Base-by-base conservation (phyloP, 2,113 vertebrate genomes). In the Todiramphus saurophagus region DNA sequence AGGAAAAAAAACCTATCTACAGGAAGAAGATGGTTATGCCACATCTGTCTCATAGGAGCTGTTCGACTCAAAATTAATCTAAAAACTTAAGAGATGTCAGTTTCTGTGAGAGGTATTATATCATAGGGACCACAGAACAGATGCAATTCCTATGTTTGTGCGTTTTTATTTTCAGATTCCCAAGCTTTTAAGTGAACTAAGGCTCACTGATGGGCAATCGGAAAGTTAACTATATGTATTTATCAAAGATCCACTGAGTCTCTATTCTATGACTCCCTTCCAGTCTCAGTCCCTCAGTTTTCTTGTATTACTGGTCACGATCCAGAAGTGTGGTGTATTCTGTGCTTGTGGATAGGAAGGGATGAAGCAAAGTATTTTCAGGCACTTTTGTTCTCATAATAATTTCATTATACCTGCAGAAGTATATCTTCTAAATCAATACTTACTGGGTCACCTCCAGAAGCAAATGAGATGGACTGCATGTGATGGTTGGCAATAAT, bases 381-480 rank as follows among this genome's bases (percentile, higher is more conserved):
- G 72, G 68, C 89, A 93, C 46, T 83, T 83, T 30, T 25, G 37
- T 31, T 93, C 81, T 83, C 51, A 82, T 76, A 86, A 75, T 83
- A 80, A 68, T 53, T 92, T 94, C 63, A 90, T 94, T 90, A 87
- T 43, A 87, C 21, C 74, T 88, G 87, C 12, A 6, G 59, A 96
- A 97, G 74, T 23, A 33, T 80, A 13, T 79, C 69, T 94, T 55
- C 77, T 24, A 51, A 92, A 93, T 90, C 84, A 44, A 80, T 98
- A 99, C 99, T 95, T 98, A 99, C 99, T 79, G 98, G 98, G 96
- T 99, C 99, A 93, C 99, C 99, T 98, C 99, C 99, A 64, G 99
- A 99, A 85, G 99, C 99, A 97, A 99, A 99, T 41, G 99, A 99
- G 97, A 99, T 99, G 93, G 99, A 98, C 97, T 99, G 99, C 98